These are phyloP conservation scores for Pseudochirops cupreus DNA, from an alignment of 2,797 vertebrate species.

Conservation along the genomic window DNA sequence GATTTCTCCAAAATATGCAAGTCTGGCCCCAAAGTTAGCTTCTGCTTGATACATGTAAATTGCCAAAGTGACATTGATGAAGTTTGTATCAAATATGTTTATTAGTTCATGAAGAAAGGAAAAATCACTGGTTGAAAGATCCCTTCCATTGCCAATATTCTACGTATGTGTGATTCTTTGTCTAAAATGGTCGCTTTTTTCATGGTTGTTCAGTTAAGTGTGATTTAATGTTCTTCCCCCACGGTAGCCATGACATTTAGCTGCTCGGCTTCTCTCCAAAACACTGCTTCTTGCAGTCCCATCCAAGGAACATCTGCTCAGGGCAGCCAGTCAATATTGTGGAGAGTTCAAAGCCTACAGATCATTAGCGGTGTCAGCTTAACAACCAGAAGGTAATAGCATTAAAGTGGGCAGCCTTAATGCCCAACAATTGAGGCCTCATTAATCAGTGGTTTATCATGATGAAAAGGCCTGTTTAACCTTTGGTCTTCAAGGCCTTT, in stretches of 20 bases:
- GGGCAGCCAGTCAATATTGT: conserved; percentile 98
- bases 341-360: conserved; percentile 96
- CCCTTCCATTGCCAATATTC: background rate
- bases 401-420: conserved; percentile 93
- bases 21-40: background rate
- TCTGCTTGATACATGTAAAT: background rate
- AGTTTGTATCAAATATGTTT: conserved; percentile 3
- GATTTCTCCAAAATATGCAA: background rate
- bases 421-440: conserved; percentile 93
- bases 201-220: background rate
- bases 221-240: conserved; percentile 9
- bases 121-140: background rate
- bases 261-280: background rate
- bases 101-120: conserved; percentile 17
- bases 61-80: background rate
- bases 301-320: conserved; percentile 95
- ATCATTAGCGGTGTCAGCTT: conserved; percentile 98
- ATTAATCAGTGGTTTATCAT: conserved; percentile 99
- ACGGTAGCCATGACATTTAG: background rate
- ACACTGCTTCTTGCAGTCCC: conserved; percentile 83
- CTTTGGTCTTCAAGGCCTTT: conserved; percentile 91
- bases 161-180: background rate
- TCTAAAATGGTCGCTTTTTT: background rate
- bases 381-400: conserved; percentile 96
- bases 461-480: conserved; percentile 98